These are phyloP conservation scores for Eurosta solidaginis DNA, from an alignment of 1,140 invertebrate species.

Conservation along the genomic window DNA sequence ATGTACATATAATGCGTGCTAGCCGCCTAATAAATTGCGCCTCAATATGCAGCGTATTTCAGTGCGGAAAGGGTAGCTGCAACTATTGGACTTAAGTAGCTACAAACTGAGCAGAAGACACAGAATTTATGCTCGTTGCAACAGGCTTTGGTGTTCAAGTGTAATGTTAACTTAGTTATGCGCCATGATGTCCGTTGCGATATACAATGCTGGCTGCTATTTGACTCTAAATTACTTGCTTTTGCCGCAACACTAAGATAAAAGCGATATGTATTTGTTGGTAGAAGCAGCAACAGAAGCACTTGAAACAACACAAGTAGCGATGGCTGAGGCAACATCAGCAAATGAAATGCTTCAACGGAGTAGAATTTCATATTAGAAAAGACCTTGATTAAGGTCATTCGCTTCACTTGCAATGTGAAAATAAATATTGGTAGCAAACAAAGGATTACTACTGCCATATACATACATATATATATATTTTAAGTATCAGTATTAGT, in stretches of 20 bases:
- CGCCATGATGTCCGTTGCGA: background rate
- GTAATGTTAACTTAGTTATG: background rate
- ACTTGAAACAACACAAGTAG: too few relatives aligned
- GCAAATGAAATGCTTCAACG: background rate
- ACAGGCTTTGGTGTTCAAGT: background rate
- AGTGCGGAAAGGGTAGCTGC: too few relatives aligned
- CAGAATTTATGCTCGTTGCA: background rate
- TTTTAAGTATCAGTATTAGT: background rate
- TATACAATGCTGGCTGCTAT: background rate
- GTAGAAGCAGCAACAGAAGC: too few relatives aligned
- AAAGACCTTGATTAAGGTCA: constrained; percentile 57
- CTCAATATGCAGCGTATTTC: too few relatives aligned
- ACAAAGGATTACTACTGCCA: background rate
- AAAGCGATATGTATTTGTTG: too few relatives aligned
- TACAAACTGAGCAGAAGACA: background rate
- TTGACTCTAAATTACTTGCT: constrained; percentile 12
- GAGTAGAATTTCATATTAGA: constrained; percentile 39
- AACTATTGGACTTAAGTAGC: too few relatives aligned
- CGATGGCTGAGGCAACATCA: background rate
- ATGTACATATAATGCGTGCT: background rate
- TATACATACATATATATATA: background rate
- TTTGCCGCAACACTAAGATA: constrained; percentile 1
- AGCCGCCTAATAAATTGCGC: background rate
- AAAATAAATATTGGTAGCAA: background rate
- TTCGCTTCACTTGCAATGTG: constrained; percentile 42